Conservation (phyloP, 2,113 vertebrate genomes). For the Odobenus rosmarus region DNA sequence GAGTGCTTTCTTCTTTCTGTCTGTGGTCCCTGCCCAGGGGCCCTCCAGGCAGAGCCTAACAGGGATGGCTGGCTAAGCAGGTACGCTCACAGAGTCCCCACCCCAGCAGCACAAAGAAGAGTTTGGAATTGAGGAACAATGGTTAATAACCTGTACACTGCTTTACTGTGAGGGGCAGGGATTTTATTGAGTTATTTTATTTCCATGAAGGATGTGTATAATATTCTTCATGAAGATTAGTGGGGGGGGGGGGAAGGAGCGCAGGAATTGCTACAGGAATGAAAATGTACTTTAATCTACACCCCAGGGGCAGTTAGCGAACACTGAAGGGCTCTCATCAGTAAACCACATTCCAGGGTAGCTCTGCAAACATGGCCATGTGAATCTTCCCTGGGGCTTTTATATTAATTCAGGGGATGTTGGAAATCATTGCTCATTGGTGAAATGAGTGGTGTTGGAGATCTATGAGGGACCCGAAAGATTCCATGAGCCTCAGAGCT, state of each 20-base stretch:
- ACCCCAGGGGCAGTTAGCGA: not conserved
- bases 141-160: not conserved
- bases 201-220: conserved; percentile 29
- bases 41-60: not conserved
- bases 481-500: not conserved
- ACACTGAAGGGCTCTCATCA: not conserved
- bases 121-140: not conserved
- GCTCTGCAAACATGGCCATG: not conserved
- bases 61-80: not conserved
- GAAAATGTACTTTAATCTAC: conserved; percentile 4
- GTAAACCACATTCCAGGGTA: conserved; percentile 20
- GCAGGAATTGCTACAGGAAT: not conserved
- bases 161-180: not conserved
- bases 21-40: not conserved
- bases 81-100: not conserved
- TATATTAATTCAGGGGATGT: not conserved
- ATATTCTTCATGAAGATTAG: not conserved
- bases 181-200: conserved; percentile 37
- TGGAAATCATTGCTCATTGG: conserved; percentile 29
- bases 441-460: not conserved
- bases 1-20: not conserved
- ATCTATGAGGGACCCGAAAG: not conserved
- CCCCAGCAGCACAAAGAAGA: not conserved
- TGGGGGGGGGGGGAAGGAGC: not conserved
- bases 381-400: conserved; percentile 40